Percentiles rank a stretch among this genome's conserved stretches.
Evolutionary conservation across 2,113 vertebrate genomes (phyloP).

Genomic region (Eublepharis macularius): DNA sequence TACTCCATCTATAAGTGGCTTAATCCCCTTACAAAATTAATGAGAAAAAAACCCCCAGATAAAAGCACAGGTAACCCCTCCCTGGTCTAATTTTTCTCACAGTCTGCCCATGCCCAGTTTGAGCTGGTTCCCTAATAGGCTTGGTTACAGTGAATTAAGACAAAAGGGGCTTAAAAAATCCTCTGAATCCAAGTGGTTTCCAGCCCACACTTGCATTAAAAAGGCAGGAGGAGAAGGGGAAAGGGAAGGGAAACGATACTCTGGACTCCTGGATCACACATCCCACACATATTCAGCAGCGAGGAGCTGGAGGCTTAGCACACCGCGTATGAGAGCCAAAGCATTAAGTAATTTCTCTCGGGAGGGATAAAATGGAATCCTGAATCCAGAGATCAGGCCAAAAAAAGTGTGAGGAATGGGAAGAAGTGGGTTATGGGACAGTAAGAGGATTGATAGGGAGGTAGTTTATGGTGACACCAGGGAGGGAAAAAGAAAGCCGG

Average conservation of each 20-base stretch:
- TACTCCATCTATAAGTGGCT: background rate
- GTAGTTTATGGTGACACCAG: background rate
- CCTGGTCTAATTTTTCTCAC: background rate
- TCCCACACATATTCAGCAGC: constrained; percentile 62
- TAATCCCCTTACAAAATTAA: constrained; percentile 50
- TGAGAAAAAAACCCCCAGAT: constrained; percentile 12
- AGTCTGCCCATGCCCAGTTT: constrained; percentile 27
- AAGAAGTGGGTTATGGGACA: background rate
- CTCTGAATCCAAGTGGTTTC: constrained; percentile 17
- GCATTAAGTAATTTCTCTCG: constrained; percentile 75
- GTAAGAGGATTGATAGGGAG: background rate
- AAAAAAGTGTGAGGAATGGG: constrained; percentile 26
- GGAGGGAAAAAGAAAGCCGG: background rate
- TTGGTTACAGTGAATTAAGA: constrained; percentile 26
- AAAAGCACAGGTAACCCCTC: constrained; percentile 15
- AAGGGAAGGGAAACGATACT: constrained; percentile 34
- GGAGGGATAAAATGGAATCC: constrained; percentile 67
- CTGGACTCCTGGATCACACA: constrained; percentile 52
- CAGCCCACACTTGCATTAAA: constrained; percentile 36
- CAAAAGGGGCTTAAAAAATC: constrained; percentile 26
- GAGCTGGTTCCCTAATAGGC: constrained; percentile 17
- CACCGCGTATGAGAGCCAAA: constrained; percentile 68
- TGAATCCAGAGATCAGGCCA: constrained; percentile 61
- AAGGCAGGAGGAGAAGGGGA: background rate
- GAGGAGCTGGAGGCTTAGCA: constrained; percentile 54